Evolutionary conservation across 2,113 vertebrate species (phyloP).

Genomic region (Hypocryptadius cinnamomeus): DNA sequence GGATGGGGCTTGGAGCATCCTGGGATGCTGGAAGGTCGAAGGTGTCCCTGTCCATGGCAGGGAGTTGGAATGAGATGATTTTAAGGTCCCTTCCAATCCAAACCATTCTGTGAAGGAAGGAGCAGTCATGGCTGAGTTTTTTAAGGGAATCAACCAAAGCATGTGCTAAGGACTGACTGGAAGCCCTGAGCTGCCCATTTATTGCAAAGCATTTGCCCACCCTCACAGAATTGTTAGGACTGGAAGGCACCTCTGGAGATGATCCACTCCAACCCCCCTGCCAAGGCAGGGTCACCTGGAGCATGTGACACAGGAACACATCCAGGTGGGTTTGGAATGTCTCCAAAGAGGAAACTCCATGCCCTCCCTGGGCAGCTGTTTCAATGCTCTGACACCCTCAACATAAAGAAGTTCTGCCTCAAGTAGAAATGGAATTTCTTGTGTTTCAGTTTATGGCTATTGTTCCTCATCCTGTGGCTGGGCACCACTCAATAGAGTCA

Average conservation of each 20-base stretch:
- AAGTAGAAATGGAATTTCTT: background rate
- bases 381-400: background rate
- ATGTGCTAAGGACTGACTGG: background rate
- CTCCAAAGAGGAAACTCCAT: background rate
- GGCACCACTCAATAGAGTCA: background rate
- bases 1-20: accelerated
- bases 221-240: background rate
- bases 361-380: background rate
- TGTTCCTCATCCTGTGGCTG: background rate
- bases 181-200: background rate
- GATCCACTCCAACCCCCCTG: background rate
- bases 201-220: background rate
- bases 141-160: background rate
- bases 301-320: accelerated
- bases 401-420: background rate
- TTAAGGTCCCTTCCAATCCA: background rate
- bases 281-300: background rate
- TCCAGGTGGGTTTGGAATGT: background rate
- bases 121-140: background rate
- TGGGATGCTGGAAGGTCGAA: background rate
- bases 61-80: background rate
- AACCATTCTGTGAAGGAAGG: background rate
- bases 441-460: background rate
- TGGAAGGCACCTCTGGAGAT: background rate
- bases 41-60: background rate